Conservation (phyloP, 2,113 vertebrate species). For the Stercorarius parasiticus region DNA sequence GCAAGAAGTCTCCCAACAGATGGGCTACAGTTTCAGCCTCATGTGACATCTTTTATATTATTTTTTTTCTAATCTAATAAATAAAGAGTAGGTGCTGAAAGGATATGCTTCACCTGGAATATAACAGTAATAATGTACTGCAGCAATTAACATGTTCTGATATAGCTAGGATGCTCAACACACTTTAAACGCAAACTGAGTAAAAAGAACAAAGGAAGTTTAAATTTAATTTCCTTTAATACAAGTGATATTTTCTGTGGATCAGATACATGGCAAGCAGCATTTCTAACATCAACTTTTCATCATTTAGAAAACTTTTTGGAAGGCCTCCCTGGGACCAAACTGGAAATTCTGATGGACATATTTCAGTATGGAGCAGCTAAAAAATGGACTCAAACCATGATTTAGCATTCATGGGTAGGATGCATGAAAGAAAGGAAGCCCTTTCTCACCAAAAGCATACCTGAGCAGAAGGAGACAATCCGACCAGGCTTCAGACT, state of each 20-base stretch:
- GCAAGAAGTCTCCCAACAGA: background rate
- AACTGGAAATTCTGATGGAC: background rate
- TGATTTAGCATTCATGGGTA: background rate
- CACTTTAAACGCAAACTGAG: background rate
- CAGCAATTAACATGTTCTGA: background rate
- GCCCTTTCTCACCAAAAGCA: background rate
- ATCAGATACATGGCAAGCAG: background rate
- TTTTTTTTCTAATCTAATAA: background rate
- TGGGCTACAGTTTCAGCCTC: background rate
- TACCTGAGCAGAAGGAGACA: background rate
- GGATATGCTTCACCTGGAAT: background rate
- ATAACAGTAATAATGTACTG: background rate
- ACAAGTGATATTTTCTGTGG: background rate
- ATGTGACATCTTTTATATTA: background rate
- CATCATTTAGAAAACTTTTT: background rate
- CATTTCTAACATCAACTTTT: background rate
- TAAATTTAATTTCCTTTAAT: background rate
- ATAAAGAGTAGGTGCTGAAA: background rate
- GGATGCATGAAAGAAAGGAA: background rate
- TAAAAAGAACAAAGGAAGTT: background rate
- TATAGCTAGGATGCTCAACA: background rate
- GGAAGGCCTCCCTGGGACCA: background rate
- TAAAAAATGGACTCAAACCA: background rate
- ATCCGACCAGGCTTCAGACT: background rate
- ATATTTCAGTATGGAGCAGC: background rate